Conservation (phyloP, 2,888 invertebrate genomes). For the Xanthia togata region DNA sequence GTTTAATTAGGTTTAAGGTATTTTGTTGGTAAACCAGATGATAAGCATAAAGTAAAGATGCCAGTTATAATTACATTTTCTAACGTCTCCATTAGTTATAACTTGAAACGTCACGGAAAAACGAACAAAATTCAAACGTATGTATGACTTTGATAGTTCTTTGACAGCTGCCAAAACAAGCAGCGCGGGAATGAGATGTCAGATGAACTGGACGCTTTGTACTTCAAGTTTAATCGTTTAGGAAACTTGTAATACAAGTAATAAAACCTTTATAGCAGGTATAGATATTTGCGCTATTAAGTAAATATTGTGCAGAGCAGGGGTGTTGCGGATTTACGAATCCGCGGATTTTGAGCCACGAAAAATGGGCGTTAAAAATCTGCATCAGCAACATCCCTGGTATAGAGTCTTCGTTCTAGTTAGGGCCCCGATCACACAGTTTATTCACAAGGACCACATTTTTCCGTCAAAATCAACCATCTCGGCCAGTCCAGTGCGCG, state of each 20-base stretch:
- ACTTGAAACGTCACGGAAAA: neutral
- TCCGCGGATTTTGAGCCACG: neutral
- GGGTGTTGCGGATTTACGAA: neutral
- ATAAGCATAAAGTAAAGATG: conserved; percentile 9
- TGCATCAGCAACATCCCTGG: neutral
- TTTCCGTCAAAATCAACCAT: too few species aligned
- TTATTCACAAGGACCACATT: too few species aligned
- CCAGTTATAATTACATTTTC: conserved; percentile 9
- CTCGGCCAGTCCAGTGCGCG: too few species aligned
- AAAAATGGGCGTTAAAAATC: neutral
- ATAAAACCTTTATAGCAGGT: conserved; percentile 27
- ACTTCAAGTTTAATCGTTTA: conserved; percentile 30
- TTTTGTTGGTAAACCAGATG: conserved; percentile 20
- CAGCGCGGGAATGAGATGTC: neutral
- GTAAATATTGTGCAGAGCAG: conserved; percentile 8
- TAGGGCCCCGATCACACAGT: neutral
- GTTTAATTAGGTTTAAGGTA: conserved; percentile 41
- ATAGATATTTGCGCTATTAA: conserved; percentile 20
- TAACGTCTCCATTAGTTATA: neutral
- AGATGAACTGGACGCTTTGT: neutral
- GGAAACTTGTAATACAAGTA: conserved; percentile 6
- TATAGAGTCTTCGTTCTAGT: neutral
- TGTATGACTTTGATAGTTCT: neutral
- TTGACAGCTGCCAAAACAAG: conserved; percentile 34
- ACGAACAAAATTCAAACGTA: neutral